Base-by-base conservation (phyloP, 2,113 vertebrate genomes). In the Lepidothrix coronata region DNA sequence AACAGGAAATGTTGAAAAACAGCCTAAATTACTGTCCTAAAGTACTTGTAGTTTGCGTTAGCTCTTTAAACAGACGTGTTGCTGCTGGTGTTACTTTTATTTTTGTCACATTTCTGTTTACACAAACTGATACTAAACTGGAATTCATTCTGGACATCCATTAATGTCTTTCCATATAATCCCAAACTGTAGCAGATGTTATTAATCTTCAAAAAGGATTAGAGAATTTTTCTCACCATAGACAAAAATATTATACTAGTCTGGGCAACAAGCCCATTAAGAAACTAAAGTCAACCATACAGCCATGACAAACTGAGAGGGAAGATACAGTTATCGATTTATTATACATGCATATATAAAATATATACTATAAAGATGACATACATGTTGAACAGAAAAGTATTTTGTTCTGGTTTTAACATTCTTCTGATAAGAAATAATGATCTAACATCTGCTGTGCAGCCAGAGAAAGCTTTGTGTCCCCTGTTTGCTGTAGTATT, bases 31-130 rank as follows among this genome's bases (percentile, higher is more conserved):
- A 96, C 87, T 95, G 71, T 95, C 95, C 84, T 67, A 79, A 95
- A 93, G 93, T 80, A 94, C 91, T 84, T 70, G 78, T 30, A 85
- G 71, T 82, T 91, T 88, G 85, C 76, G 85, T 93, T 97, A 95
- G 65, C 52, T 74, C 61, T 91, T 93, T 95, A 94, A 96, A 91
- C 63, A 95, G 73, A 91, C 74, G 59, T 67, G 49, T 67, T 85
- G 35, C 84, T 89, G 82, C 75, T 95, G 75, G 49, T 70, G 51
- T 78, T 91, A 70, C 75, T 96, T 95, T 92, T 92, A 96, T 97
- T 98, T 98, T 98, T 97, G 97, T 97, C 95, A 49, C 88, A 58
- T 72, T 75, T 62, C 90, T 98, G 97, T 98, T 98, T 98, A 98
- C 72, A 84, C 17, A 75, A 88, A 98, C 97, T 98, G 98, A 96